Evolutionary conservation across 2,797 vertebrate genomes (phyloP).

Genomic region (Tadarida brasiliensis): DNA sequence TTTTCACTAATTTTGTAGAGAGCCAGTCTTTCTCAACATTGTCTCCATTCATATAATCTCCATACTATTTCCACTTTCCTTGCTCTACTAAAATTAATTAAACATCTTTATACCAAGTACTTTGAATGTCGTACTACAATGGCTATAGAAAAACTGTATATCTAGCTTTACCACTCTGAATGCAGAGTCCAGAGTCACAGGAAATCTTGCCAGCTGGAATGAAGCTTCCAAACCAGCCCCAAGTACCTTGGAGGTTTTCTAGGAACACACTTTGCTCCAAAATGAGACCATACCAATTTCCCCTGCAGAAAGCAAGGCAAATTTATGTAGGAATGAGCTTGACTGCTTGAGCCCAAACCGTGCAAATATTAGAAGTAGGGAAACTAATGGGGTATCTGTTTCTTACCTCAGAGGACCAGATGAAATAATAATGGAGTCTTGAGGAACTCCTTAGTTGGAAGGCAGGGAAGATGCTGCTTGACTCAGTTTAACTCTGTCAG

Average conservation of each 20-base stretch:
- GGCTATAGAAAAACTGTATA: not conserved
- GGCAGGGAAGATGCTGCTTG: not conserved
- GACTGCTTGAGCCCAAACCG: not conserved
- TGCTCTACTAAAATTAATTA: not conserved
- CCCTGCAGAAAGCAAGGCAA: not conserved
- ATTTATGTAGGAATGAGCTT: not conserved
- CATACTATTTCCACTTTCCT: not conserved
- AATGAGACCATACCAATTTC: not conserved
- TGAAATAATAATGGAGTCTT: not conserved
- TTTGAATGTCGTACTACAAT: not conserved
- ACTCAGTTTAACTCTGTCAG: not conserved
- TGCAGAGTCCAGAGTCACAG: not conserved
- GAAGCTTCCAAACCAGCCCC: slow-evolving; percentile 1
- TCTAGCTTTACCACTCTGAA: not conserved
- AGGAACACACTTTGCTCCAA: slow-evolving; percentile 23
- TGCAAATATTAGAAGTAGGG: slow-evolving; percentile 10
- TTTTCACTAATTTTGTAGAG: not conserved
- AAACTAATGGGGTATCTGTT: not conserved
- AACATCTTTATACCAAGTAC: not conserved
- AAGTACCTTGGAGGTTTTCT: not conserved
- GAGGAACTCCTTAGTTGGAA: not conserved
- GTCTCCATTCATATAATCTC: not conserved
- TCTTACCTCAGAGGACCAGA: not conserved
- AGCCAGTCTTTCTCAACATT: slow-evolving; percentile 33
- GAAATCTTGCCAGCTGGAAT: not conserved